Evolutionary conservation across 2,113 vertebrate genomes (phyloP), one percentile per base, ranked within the genome.

Genomic region (Isichthys henryi): DNA sequence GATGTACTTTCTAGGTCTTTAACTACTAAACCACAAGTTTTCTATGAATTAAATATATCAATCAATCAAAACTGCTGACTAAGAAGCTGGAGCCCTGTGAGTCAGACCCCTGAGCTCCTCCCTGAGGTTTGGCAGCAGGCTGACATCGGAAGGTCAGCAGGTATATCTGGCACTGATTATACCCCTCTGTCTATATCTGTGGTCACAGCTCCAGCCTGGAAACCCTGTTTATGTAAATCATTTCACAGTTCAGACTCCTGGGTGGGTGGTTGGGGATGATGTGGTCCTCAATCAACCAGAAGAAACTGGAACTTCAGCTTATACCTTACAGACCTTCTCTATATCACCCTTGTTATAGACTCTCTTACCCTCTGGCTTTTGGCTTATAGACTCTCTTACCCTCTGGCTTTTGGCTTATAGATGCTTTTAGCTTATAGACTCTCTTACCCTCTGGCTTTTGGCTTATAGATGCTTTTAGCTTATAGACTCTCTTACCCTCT

Each of bases 201-300:
- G 91, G 43, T 10, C 43, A 48, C 83, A 83, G 31, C 45, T n/a
- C 89, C 49, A 86, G 87, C 89, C 85, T n/a, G 85, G 66, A 77
- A 88, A 89, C 91, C 90, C 82, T 27, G 21, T 17, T 35, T 62
- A 84, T 84, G 83, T 90, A 92, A 88, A 91, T 91, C 91, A 92
- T 94, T 94, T 94, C 93, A 93, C 93, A 92, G 92, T 91, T 23
- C 92, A 88, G 0, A 86, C 91, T 91, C 35, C 27, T 70, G 48
- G 9, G 35, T 17, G 9, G 83, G 90, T 13, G 91, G 83, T 62
- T 87, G 90, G 90, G 43, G 70, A 86, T 53, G 43, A 8, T 23
- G 66, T 27, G 9, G 31, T 88, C 48, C 39, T 7, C 6, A 19
- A 19, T 9, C 80, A 39, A 45, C 39, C 80, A 84, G 2, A 39